Conservation (phyloP, 2,797 vertebrate genomes). For the Mormyrops boulengeri region DNA sequence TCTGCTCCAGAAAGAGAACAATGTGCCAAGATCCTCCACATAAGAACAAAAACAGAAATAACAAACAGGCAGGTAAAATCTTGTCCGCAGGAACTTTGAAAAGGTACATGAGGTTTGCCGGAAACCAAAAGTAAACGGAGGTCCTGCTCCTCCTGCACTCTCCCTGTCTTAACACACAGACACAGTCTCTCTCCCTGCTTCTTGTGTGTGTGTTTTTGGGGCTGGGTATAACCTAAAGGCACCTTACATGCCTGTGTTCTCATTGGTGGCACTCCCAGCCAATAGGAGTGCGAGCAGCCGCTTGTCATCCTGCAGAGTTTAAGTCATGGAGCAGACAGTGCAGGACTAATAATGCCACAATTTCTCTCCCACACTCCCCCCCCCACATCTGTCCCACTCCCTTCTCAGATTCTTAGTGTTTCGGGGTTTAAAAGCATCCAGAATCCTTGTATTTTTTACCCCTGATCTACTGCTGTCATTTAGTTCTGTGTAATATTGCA, state of each 20-base stretch:
- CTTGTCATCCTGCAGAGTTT: slow-evolving; percentile 72
- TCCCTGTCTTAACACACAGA: slow-evolving; percentile 34
- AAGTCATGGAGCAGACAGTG: slow-evolving; percentile 61
- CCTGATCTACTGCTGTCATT: neutral
- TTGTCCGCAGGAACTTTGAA: slow-evolving; percentile 46
- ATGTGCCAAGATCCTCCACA: slow-evolving; percentile 48
- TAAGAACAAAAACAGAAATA: slow-evolving; percentile 30
- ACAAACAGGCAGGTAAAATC: slow-evolving; percentile 46
- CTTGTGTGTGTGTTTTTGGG: slow-evolving; percentile 50
- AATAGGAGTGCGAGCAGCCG: slow-evolving; percentile 58
- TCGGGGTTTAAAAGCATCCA: neutral
- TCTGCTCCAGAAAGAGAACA: slow-evolving; percentile 52
- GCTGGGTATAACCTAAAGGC: slow-evolving; percentile 73
- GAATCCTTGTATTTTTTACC: neutral
- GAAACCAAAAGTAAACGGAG: slow-evolving; percentile 43
- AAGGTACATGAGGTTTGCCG: slow-evolving; percentile 41
- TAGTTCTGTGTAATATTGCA: slow-evolving; percentile 39
- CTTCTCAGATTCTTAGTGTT: slow-evolving; percentile 13
- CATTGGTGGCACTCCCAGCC: slow-evolving; percentile 64
- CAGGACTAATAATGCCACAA: slow-evolving; percentile 50
- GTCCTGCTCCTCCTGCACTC: slow-evolving; percentile 33
- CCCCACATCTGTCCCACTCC: slow-evolving; percentile 27
- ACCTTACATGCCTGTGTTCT: slow-evolving; percentile 66
- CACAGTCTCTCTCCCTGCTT: slow-evolving; percentile 38
- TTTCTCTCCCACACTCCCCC: slow-evolving; percentile 17